Base-by-base conservation (phyloP, 2,113 vertebrate species). In the Gulo gulo region DNA sequence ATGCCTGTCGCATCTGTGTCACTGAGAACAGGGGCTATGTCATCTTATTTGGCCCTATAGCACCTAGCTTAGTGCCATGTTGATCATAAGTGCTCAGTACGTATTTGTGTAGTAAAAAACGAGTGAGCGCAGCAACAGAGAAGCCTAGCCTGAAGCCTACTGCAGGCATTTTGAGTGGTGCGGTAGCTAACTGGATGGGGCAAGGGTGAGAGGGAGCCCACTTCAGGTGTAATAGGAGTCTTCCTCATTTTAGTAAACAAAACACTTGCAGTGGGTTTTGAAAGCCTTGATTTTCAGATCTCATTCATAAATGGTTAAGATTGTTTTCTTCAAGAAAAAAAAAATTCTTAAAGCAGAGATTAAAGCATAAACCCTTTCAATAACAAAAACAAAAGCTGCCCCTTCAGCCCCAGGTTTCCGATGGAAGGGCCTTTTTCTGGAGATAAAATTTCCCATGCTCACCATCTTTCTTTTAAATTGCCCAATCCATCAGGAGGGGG, bases 401-500 rank as follows among this genome's bases (percentile, higher is more conserved):
- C 63, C 55, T 78, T 45, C 55, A 55, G 42, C 57, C 8, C 36
- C 8, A 1, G 91, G 76, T 94, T 91, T 86, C 89, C 0, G 0
- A 74, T 42, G 76, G 94, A 92, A 94, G 95, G 82, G 95, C 92
- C 88, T 67, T 96, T 97, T 97, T 95, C 95, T 55, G 50, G 74
- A 96, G 95, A 97, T 95, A 97, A 82, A 89, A 96, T 97, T 98
- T 98, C 90, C 86, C 90, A 36, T 80, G 47, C 85, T 97, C 15
- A 7, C 96, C 94, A 97, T 98, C 94, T 97, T 97, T 98, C 97
- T 97, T 98, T 98, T 91, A 97, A 98, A 98, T 98, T 98, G 96
- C 94, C 73, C 82, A 89, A 95, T 98, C 96, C 95, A 96, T 98
- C 97, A 98, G 93, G 79, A 93, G 73, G 61, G 76, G 92, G 31